phyloP scores from a whole-genome alignment of 2,113 vertebrate genomes.

The Barbus barbus region DNA sequence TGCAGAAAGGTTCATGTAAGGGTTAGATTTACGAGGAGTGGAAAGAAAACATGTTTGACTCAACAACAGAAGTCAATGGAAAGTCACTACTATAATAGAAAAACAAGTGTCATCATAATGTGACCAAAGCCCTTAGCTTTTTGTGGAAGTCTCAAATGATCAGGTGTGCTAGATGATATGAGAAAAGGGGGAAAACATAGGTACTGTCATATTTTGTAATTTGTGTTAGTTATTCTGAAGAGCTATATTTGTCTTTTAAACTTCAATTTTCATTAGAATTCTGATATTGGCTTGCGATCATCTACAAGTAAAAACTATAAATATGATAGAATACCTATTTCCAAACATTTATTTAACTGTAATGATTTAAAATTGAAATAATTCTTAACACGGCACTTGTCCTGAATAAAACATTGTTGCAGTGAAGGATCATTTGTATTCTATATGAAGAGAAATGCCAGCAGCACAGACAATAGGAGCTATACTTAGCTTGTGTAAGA shows the following conservation, averaged over 20 bases:
- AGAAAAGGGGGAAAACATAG: neutral
- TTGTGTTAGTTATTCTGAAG: too few species aligned
- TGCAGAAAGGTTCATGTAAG: neutral
- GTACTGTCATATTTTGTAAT: neutral
- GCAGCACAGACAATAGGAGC: neutral
- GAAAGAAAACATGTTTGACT: neutral
- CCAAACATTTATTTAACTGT: neutral
- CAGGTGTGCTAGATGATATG: neutral
- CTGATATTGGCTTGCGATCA: neutral
- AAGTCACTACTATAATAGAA: neutral
- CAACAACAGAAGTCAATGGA: neutral
- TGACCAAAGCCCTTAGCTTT: neutral
- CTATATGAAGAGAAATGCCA: neutral
- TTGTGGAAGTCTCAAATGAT: neutral
- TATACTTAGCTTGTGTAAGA: neutral
- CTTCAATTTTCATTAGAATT: neutral
- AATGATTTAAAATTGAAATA: neutral
- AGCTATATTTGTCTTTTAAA: neutral
- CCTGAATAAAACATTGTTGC: neutral
- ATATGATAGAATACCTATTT: neutral
- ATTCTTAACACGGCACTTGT: neutral
- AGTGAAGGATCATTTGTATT: conserved; percentile 4
- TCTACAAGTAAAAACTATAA: neutral
- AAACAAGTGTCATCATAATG: neutral
- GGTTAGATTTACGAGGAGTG: neutral